phyloP scores from a whole-genome alignment of 37 sponge, comb jelly and placozoan species.

The Amphimedon queenslandica region DNA sequence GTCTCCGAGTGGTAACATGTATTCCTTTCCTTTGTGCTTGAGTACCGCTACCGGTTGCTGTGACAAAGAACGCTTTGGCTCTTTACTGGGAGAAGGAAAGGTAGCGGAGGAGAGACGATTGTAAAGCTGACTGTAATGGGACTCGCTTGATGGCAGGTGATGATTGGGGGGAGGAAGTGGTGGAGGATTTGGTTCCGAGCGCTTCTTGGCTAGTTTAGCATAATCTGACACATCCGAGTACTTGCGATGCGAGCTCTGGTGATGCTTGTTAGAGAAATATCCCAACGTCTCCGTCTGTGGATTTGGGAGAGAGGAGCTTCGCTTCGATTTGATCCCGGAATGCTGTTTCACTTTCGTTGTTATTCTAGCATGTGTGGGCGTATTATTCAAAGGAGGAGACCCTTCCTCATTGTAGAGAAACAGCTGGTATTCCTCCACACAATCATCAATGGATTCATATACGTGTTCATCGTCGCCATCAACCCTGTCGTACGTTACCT shows the following conservation, averaged over 20 bases:
- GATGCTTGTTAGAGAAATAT: no score
- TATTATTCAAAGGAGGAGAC: neutral
- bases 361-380: neutral
- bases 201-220: neutral
- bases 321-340: neutral
- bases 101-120: neutral
- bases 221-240: neutral
- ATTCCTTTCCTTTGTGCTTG: conserved; percentile 50
- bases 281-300: neutral
- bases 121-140: neutral
- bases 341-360: neutral
- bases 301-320: neutral
- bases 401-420: neutral
- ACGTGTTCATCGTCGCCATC: conserved; percentile 17
- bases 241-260: no score
- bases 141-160: neutral
- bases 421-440: conserved; percentile 16
- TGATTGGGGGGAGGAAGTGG: neutral
- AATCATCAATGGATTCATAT: conserved; percentile 50
- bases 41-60: conserved; percentile 10
- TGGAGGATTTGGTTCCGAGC: neutral
- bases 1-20: conserved; percentile 33
- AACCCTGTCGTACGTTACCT: conserved; percentile 19
- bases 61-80: neutral
- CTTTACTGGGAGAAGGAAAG: neutral